Base-by-base conservation (phyloP, 2,888 invertebrate genomes). In the Dioctria linearis region DNA sequence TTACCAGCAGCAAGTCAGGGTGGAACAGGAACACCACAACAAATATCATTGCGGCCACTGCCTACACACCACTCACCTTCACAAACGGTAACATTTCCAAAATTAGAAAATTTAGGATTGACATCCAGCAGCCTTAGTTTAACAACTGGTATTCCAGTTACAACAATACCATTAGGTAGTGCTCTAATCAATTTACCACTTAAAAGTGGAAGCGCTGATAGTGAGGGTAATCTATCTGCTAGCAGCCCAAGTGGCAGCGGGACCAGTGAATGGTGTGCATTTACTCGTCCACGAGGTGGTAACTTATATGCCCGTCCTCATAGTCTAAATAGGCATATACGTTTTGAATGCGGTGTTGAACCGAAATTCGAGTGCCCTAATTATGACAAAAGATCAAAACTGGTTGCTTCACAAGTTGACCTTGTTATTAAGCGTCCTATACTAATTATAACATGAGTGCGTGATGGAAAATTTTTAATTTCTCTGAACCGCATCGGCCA, bases 221-320 rank as follows among this genome's bases (percentile, higher is more conserved):
- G 83, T 46, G 82, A 84, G 9, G 83, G 83, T n/a, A 80, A 78
- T 13, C 80, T 80, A 25, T 75, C 80, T 5, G 80, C 80, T 0
- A 59, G 82, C 6, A 66, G 65, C 51, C 54, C 78, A 4, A 63
- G 76, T 49, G 43, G 75, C 39, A 61, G 65, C 11, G 79, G 79
- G 5, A 43, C 37, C 39, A 79, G 83, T 75, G 86, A 86, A 81
- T 86, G 88, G 63, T 87, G 88, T 59, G 87, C 89, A 80, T 89
- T 88, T 83, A 89, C 89, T 78, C 92, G 92, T 85, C 88, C 89
- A 40, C 89, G 90, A 57, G 92, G 92, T 85, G 92, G 92, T 46
- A 92, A 92, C 83, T 89, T 90, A 42, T 92, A 92, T 85, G 90
- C 91, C 8, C 88, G 91, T 49, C 90, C 90, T 13, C 91, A 92